These are phyloP conservation scores for Cantharis flavilabris DNA, from an alignment of 2,888 invertebrate genomes.

Conservation along the genomic window DNA sequence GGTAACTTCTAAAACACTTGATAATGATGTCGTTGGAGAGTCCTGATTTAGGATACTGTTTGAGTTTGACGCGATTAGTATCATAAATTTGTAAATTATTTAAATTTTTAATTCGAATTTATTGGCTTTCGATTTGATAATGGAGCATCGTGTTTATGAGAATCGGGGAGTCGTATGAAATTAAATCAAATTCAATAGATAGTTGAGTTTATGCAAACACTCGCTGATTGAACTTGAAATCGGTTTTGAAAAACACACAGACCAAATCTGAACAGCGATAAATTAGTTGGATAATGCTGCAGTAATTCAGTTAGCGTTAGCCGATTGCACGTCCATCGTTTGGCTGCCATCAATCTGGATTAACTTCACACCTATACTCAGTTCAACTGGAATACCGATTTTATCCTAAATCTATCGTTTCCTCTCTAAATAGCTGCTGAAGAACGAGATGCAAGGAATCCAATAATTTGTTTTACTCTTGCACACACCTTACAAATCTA, in stretches of 20 bases:
- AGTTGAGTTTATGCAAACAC: constrained; percentile 40
- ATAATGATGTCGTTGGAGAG: constrained; percentile 49
- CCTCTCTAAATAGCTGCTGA: constrained; percentile 13
- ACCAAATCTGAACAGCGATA: constrained; percentile 50
- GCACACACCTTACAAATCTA: constrained; percentile 10
- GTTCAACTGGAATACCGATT: constrained; percentile 30
- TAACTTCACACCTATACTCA: constrained; percentile 47
- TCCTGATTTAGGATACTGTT: constrained; percentile 45
- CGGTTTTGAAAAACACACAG: constrained; percentile 49
- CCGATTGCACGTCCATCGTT: constrained; percentile 51
- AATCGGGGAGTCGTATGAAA: not conserved
- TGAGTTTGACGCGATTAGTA: constrained; percentile 32
- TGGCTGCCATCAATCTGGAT: constrained; percentile 51
- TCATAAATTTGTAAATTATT: constrained; percentile 22
- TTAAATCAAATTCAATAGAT: not conserved
- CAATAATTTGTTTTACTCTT: constrained; percentile 18
- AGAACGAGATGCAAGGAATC: constrained; percentile 10
- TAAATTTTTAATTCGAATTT: constrained; percentile 10
- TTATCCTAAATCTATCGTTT: constrained; percentile 20
- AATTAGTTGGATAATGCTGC: constrained; percentile 51
- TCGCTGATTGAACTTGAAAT: constrained; percentile 47
- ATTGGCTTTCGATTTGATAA: not conserved
- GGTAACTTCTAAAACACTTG: constrained; percentile 43
- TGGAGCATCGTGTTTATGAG: not conserved
- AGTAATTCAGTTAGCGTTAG: constrained; percentile 54